Conservation (phyloP, 2,113 vertebrate species). For the Notechis scutatus region DNA sequence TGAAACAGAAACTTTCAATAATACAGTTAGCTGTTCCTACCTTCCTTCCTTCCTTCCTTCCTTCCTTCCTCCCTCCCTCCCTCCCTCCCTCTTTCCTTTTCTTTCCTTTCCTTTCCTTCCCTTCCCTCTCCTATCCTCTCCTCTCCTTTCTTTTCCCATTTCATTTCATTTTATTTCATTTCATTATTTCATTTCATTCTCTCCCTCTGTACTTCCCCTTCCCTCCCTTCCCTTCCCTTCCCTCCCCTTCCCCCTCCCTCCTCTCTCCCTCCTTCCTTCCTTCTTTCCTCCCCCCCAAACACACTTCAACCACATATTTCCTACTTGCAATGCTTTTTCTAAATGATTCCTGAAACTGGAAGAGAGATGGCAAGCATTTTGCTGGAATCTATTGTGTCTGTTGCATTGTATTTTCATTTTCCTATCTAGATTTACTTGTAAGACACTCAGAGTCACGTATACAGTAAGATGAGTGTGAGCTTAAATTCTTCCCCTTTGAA, state of each 20-base stretch:
- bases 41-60: not conserved
- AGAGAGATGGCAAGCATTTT: slow-evolving; percentile 15
- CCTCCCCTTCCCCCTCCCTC: no score
- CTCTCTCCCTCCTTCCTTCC: no score
- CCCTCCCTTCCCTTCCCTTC: no score
- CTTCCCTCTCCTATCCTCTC: no score
- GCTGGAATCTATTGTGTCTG: no score
- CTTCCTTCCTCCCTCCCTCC: not conserved
- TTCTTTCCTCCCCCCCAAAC: no score
- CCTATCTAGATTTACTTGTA: not conserved
- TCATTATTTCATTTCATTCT: no score
- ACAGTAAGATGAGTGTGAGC: not conserved
- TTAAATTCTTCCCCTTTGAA: not conserved
- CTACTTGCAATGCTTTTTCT: slow-evolving; percentile 13
- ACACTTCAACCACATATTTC: slow-evolving; percentile 24
- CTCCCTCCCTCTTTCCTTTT: not conserved
- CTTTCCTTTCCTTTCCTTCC: not conserved
- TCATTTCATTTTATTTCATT: no score
- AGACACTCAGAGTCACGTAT: not conserved
- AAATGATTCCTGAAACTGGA: slow-evolving; percentile 52
- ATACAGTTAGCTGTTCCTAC: not conserved
- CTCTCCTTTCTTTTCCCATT: no score
- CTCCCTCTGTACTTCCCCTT: not conserved
- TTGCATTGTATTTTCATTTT: not conserved
- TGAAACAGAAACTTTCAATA: not conserved